Percentiles rank a stretch among this genome's conserved stretches.
These are phyloP conservation scores for Miichthys miiuy DNA, from an alignment of 2,797 vertebrate species.

Conservation along the genomic window DNA sequence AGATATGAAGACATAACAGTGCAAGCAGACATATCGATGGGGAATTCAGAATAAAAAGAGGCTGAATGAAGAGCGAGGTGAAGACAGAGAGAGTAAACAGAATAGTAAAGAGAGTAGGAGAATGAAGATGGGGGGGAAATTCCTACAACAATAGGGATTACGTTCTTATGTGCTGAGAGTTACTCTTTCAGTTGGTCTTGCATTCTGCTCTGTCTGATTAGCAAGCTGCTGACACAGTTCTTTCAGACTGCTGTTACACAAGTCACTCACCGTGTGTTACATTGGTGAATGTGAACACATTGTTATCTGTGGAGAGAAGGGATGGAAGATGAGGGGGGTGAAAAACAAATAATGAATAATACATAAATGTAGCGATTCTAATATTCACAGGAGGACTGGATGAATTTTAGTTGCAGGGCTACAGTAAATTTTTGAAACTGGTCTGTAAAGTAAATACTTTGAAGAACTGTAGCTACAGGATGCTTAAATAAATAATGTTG, in stretches of 20 bases:
- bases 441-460: constrained; percentile 72
- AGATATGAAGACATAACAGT: constrained; percentile 31
- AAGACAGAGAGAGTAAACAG: constrained; percentile 52
- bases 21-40: constrained; percentile 10
- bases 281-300: constrained; percentile 61
- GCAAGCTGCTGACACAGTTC: constrained; percentile 74
- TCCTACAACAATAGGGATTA: constrained; percentile 80
- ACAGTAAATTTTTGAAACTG: constrained; percentile 62
- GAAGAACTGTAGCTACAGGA: constrained; percentile 67
- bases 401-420: constrained; percentile 61
- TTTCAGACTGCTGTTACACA: constrained; percentile 61
- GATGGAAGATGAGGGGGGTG: constrained; percentile 10
- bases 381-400: constrained; percentile 70
- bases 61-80: constrained; percentile 34
- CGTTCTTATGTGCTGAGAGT: constrained; percentile 70
- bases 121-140: constrained; percentile 37
- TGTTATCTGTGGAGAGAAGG: constrained; percentile 67
- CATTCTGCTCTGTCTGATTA: constrained; percentile 74
- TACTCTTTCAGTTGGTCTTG: constrained; percentile 60
- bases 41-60: constrained; percentile 34
- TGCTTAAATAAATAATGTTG: constrained; percentile 76
- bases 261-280: constrained; percentile 81
- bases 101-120: constrained; percentile 43
- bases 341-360: constrained; percentile 77
- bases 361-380: constrained; percentile 65